phyloP scores from a whole-genome alignment of 2,113 vertebrate species.

The Eira barbara region DNA sequence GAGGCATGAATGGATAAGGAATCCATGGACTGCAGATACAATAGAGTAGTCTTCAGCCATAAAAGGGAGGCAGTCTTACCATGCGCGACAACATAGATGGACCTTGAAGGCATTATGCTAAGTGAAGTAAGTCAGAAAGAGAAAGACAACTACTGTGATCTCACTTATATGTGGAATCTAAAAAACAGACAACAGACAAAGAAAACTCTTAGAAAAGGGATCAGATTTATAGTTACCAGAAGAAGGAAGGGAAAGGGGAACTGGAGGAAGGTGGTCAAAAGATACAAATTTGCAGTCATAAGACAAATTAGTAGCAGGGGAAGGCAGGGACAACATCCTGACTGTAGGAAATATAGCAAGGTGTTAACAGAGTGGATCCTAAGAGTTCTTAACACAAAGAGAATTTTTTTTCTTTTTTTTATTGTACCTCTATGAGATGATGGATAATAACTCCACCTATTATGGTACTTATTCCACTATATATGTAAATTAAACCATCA shows the following conservation, averaged over 20 bases:
- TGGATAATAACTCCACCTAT: neutral
- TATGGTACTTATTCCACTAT: neutral
- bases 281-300: neutral
- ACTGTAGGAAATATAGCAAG: neutral
- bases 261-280: neutral
- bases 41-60: neutral
- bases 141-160: neutral
- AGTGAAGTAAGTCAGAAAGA: neutral
- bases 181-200: neutral
- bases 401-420: neutral
- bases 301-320: neutral
- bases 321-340: no score
- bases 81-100: neutral
- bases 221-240: neutral
- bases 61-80: neutral
- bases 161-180: neutral
- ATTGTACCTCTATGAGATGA: neutral
- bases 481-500: neutral
- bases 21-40: neutral
- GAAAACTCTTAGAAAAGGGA: neutral
- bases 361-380: neutral
- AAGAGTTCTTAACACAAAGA: neutral
- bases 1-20: neutral
- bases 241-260: neutral
- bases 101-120: neutral